A percentile compares a stretch with the other conserved stretches of the same genome.
These are phyloP conservation scores for Schrankia costaestrigalis DNA, from an alignment of 2,888 invertebrate genomes.

Conservation along the genomic window DNA sequence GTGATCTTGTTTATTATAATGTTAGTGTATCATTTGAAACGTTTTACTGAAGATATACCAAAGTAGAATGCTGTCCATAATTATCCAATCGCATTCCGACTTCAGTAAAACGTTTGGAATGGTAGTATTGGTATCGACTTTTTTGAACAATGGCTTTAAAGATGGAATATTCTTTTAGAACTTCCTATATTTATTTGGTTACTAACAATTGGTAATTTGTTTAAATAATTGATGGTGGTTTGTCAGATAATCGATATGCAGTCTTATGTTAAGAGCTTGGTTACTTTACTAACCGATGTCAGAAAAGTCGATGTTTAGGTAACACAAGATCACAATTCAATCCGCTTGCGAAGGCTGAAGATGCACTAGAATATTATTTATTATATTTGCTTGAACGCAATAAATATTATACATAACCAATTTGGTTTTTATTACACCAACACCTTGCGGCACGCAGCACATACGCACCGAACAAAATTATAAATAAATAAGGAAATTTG, in stretches of 20 bases:
- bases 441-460: constrained; percentile 69
- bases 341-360: constrained; percentile 55
- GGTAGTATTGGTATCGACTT: constrained; percentile 10
- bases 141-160: constrained; percentile 17
- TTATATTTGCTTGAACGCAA: constrained; percentile 70
- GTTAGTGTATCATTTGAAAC: constrained; percentile 6
- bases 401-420: constrained; percentile 73
- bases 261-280: too few species aligned
- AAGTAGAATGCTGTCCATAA: neutral
- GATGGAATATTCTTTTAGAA: too few species aligned
- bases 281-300: constrained; percentile 11
- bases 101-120: constrained; percentile 7
- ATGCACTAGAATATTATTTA: constrained; percentile 59
- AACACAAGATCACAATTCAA: constrained; percentile 64
- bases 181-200: constrained; percentile 19
- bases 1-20: constrained; percentile 59
- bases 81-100: neutral
- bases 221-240: too few species aligned
- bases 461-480: constrained; percentile 45
- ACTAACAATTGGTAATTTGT: constrained; percentile 2
- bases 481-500: constrained; percentile 49
- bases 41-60: neutral
- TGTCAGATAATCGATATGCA: too few species aligned
- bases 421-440: constrained; percentile 80
- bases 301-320: constrained; percentile 25